These are phyloP conservation scores for Thaumetopoea pityocampa DNA, from an alignment of 1,140 invertebrate species.

Conservation along the genomic window DNA sequence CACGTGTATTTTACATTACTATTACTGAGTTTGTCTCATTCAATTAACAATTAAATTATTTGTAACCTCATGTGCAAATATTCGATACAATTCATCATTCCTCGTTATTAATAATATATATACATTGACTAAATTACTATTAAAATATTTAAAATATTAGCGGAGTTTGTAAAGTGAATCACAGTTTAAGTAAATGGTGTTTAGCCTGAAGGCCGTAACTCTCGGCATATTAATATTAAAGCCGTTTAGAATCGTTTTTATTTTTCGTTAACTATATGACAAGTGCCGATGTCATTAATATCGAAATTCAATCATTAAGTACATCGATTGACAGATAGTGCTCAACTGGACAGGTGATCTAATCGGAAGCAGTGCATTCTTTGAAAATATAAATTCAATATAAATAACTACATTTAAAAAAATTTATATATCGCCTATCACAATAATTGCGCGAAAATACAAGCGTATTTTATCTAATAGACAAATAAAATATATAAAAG, in stretches of 20 bases:
- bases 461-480: slow-evolving; percentile 17
- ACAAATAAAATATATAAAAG: slow-evolving; percentile 48
- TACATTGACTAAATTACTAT: slow-evolving; percentile 27
- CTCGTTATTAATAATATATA: slow-evolving; percentile 19
- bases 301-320: slow-evolving; percentile 52
- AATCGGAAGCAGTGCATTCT: slow-evolving; percentile 11
- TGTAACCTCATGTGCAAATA: slow-evolving; percentile 23
- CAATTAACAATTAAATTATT: slow-evolving; percentile 21
- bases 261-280: slow-evolving; percentile 25
- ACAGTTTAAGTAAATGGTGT: slow-evolving; percentile 62
- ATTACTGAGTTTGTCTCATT: slow-evolving; percentile 15
- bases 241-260: slow-evolving; percentile 37
- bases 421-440: not conserved
- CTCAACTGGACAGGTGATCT: slow-evolving; percentile 22
- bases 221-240: slow-evolving; percentile 44
- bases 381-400: slow-evolving; percentile 7
- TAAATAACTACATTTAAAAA: too few species aligned
- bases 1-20: slow-evolving; percentile 11
- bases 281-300: slow-evolving; percentile 41
- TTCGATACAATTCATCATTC: slow-evolving; percentile 21
- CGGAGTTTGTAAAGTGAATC: slow-evolving; percentile 68
- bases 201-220: slow-evolving; percentile 45
- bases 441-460: slow-evolving; percentile 6
- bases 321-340: slow-evolving; percentile 41
- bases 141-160: slow-evolving; percentile 50